phyloP scores from a whole-genome alignment of 2,888 invertebrate genomes.

The Dryobotodes eremita region DNA sequence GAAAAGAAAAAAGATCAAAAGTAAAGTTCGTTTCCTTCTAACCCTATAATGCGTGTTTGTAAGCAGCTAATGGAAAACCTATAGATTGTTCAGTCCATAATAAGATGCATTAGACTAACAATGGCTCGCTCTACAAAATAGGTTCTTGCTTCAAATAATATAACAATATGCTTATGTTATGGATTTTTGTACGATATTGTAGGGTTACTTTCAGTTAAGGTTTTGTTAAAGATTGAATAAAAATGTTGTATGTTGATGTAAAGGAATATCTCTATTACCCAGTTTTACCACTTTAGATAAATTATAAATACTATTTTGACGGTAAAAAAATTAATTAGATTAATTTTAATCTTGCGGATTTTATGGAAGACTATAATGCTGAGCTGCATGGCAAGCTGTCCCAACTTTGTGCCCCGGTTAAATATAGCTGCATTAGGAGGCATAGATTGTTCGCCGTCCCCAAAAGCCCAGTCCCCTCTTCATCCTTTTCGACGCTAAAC shows the following conservation, averaged over 20 bases:
- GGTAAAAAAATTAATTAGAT: no score
- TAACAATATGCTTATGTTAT: slow-evolving; percentile 55
- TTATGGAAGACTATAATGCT: background rate
- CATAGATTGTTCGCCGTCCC: no score
- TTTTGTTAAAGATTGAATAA: slow-evolving; percentile 16
- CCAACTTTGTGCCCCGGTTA: no score
- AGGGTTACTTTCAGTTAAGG: slow-evolving; percentile 16
- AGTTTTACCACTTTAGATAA: background rate
- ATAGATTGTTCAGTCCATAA: slow-evolving; percentile 71
- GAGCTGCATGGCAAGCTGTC: no score
- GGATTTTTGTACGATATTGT: slow-evolving; percentile 22
- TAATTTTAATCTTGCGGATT: background rate
- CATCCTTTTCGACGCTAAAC: no score
- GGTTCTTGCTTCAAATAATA: slow-evolving; percentile 60
- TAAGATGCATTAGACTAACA: slow-evolving; percentile 77
- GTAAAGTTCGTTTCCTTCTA: slow-evolving; percentile 44
- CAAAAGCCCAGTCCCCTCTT: no score
- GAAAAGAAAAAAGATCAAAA: background rate
- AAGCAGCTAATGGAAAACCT: slow-evolving; percentile 65
- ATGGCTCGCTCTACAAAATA: slow-evolving; percentile 60
- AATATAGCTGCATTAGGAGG: no score
- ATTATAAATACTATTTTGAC: background rate
- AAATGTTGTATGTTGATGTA: background rate
- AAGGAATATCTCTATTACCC: background rate
- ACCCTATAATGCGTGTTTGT: slow-evolving; percentile 46